Conservation (phyloP, 2,797 vertebrate genomes). For the Nyctibius grandis region DNA sequence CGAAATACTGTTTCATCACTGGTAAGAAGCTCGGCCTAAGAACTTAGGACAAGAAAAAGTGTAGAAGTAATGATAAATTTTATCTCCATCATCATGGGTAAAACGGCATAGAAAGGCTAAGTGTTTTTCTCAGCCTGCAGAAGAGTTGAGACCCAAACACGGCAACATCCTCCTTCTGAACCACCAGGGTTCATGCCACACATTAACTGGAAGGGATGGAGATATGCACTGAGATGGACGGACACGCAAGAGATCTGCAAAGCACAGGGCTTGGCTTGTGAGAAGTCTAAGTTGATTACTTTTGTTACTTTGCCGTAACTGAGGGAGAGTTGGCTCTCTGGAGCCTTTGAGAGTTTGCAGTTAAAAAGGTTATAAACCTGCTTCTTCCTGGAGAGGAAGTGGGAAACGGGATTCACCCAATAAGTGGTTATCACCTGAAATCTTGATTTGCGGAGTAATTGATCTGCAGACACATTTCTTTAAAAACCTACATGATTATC, state of each 20-base stretch:
- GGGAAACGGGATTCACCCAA: neutral
- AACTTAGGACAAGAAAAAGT: neutral
- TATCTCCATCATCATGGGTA: neutral
- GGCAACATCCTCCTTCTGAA: neutral
- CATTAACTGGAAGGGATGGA: neutral
- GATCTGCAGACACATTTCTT: neutral
- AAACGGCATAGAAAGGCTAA: neutral
- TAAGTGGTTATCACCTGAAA: neutral
- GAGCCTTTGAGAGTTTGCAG: neutral
- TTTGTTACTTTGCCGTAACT: neutral
- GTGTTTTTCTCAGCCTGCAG: neutral
- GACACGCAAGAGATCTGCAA: neutral
- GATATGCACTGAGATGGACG: neutral
- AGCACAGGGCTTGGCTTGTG: neutral
- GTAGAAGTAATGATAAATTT: neutral
- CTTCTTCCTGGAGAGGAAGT: neutral
- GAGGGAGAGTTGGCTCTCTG: neutral
- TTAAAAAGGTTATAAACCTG: neutral
- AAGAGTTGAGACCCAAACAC: neutral
- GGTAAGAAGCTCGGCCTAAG: neutral
- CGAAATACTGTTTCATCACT: neutral
- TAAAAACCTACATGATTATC: neutral
- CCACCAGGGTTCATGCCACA: fast-evolving
- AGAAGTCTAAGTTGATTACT: neutral
- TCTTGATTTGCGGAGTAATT: neutral